Base-by-base conservation (phyloP, 2,888 invertebrate genomes). In the Sinhomidia bicolor region DNA sequence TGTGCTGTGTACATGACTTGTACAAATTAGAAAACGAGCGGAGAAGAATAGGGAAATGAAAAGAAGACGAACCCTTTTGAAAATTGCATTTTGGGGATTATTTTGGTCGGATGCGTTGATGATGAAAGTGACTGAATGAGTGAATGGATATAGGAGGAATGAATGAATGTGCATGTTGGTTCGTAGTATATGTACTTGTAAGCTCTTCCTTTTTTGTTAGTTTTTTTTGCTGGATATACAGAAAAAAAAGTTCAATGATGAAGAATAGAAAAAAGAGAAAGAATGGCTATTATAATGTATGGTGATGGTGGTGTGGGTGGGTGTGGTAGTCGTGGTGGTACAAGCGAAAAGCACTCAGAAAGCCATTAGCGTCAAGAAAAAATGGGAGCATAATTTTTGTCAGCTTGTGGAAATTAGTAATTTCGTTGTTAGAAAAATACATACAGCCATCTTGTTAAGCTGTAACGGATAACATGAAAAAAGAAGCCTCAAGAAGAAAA, bases 381-480 rank as follows among this genome's bases (percentile, higher is more conserved):
- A 86, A 86, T 86, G 85, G 71, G 68, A 86, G 78, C 80, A n/a
- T 86, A 80, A 86, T 86, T 86, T 78, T 85, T 86, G 85, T 86
- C 85, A 80, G 65, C 80, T 57, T 80, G 68, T 71, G 79, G 80
- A 86, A 86, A 86, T 85, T 85, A 78, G 65, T 85, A 78, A 85
- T 85, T 85, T 78, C 60, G 76, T 68, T 65, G 82, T 65, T 68
- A 68, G 68, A 14, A 65, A 44, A 44, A 65, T 32, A 68, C 32
- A 78, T 7, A 29, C 41, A 80, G 5, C 26, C 60, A 62, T 60
- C 57, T 79, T 60, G 79, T 79, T 41, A 60, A 60, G 62, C 41
- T 12, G 44, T 44, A 60, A 41, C 36, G 60, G 62, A 23, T 80
- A 44, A 79, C 79, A 29, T 51, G 57, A 57, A 54, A 32, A 32